phyloP scores from a whole-genome alignment of 2,797 vertebrate species.

The Acanthurus tractus region DNA sequence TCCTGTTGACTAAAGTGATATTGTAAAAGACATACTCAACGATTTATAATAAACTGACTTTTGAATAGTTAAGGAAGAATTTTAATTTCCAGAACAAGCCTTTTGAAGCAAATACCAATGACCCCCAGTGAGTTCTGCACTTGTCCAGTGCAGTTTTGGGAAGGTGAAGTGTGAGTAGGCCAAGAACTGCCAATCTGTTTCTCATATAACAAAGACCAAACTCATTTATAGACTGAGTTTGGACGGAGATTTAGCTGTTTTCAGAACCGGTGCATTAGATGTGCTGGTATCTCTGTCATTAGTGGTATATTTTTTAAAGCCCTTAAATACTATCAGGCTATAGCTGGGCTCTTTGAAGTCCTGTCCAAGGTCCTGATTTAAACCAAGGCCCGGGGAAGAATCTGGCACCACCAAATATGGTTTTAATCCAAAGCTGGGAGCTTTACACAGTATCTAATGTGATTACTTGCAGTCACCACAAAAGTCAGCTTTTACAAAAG shows the following conservation, averaged over 20 bases:
- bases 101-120: too few relatives aligned
- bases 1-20: not conserved
- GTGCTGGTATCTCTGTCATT: constrained; percentile 41
- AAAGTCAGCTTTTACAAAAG: constrained; percentile 32
- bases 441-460: constrained; percentile 2
- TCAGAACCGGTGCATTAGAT: constrained; percentile 15
- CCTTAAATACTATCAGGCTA: constrained; percentile 29
- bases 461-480: constrained; percentile 43
- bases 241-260: constrained; percentile 12
- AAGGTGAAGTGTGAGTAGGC: too few relatives aligned
- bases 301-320: constrained; percentile 28
- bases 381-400: not conserved
- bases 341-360: constrained; percentile 46
- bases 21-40: too few relatives aligned
- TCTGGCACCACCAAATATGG: constrained; percentile 2
- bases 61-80: too few relatives aligned
- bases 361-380: constrained; percentile 80
- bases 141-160: too few relatives aligned
- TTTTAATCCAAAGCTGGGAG: constrained; percentile 23
- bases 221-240: not conserved
- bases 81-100: too few relatives aligned
- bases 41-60: too few relatives aligned
- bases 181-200: too few relatives aligned
- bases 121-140: too few relatives aligned
- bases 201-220: too few relatives aligned